These are phyloP conservation scores for Chunga burmeisteri DNA, from an alignment of 2,113 vertebrate genomes.

Conservation along the genomic window DNA sequence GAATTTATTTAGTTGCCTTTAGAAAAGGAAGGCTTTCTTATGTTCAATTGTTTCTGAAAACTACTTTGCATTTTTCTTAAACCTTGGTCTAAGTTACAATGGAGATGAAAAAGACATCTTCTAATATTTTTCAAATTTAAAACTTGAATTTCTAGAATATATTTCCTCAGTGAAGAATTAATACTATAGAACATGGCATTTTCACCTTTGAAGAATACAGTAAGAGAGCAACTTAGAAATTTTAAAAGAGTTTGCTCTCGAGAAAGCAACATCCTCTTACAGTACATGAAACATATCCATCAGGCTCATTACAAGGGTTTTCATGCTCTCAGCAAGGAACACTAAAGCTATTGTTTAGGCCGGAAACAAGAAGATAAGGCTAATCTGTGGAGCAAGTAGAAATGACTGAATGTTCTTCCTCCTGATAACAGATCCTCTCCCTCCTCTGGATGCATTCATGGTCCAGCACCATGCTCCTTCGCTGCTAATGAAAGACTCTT, in stretches of 20 bases:
- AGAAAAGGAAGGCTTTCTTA: neutral
- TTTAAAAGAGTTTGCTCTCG: neutral
- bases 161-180: neutral
- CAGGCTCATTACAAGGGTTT: neutral
- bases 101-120: neutral
- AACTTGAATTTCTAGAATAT: neutral
- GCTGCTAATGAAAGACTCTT: neutral
- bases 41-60: neutral
- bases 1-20: neutral
- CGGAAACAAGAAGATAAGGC: neutral
- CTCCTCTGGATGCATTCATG: accelerated
- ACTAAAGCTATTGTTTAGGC: neutral
- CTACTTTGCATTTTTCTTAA: neutral
- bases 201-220: neutral
- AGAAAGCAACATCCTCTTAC: neutral
- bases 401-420: neutral
- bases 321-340: neutral
- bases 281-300: neutral
- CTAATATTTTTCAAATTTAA: neutral
- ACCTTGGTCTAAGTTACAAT: neutral
- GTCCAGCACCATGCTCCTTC: neutral
- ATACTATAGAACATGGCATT: neutral
- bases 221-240: neutral
- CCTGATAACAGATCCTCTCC: neutral
- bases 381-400: neutral